Conservation (phyloP, 2,113 vertebrate species). For the Hippocampus zosterae region DNA sequence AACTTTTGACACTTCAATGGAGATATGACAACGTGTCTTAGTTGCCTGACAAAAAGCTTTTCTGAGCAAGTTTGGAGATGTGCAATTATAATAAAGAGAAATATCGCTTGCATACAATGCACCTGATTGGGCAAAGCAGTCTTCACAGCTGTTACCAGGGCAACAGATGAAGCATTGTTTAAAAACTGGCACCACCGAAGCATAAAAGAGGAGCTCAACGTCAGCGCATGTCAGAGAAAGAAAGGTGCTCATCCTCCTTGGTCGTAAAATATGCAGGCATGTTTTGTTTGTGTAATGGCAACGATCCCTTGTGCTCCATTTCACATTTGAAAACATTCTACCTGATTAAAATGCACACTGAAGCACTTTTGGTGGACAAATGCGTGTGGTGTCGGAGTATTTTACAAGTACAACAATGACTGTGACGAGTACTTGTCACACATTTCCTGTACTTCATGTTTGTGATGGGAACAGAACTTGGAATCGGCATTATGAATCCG, state of each 20-base stretch:
- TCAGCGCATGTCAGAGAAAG: not conserved
- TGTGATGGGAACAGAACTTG: slow-evolving; percentile 44
- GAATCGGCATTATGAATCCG: not conserved
- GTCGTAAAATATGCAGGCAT: not conserved
- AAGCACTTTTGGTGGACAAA: slow-evolving; percentile 23
- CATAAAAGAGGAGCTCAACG: not conserved
- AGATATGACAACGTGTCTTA: not conserved
- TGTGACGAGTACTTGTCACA: slow-evolving; percentile 26
- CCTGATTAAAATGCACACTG: slow-evolving; percentile 7
- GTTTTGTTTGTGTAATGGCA: slow-evolving; percentile 6
- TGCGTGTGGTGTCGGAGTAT: slow-evolving; percentile 20
- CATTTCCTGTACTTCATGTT: slow-evolving; percentile 27
- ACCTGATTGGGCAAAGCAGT: not conserved
- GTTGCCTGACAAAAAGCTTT: not conserved
- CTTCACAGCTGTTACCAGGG: not conserved
- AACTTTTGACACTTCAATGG: not conserved
- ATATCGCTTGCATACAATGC: not conserved
- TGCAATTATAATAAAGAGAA: not conserved
- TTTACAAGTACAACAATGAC: slow-evolving; percentile 32
- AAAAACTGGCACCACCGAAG: not conserved
- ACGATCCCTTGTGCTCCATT: slow-evolving; percentile 8
- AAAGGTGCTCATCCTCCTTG: not conserved
- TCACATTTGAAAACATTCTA: slow-evolving; percentile 22
- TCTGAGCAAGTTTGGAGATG: not conserved
- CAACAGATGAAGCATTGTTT: not conserved